These are phyloP conservation scores for Irena cyanogastra DNA, from an alignment of 2,113 vertebrate genomes.

Conservation along the genomic window DNA sequence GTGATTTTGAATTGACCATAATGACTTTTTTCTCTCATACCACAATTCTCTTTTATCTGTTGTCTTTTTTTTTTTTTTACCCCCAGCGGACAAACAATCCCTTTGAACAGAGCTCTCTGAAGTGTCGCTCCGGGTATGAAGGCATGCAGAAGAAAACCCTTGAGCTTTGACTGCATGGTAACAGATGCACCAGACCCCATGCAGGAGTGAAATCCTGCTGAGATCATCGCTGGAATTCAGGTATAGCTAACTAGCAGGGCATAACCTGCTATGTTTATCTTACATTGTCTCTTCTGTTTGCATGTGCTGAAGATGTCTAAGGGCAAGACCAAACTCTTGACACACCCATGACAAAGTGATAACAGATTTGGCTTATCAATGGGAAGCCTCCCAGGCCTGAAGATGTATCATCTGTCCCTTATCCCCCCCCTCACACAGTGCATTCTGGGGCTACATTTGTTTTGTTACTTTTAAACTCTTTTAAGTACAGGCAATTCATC, in stretches of 20 bases:
- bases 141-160: not conserved
- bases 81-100: not conserved
- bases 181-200: not conserved
- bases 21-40: not conserved
- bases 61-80: not conserved
- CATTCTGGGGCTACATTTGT: not conserved
- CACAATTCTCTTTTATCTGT: not conserved
- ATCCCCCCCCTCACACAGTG: not conserved
- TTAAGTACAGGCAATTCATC: not conserved
- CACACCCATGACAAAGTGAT: not conserved
- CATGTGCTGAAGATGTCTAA: not conserved
- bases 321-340: not conserved
- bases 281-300: not conserved
- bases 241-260: not conserved
- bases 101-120: not conserved
- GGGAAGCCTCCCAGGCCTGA: not conserved
- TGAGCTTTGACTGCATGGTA: not conserved
- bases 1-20: not conserved
- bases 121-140: not conserved
- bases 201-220: not conserved
- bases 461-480: not conserved
- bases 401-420: not conserved
- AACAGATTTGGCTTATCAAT: not conserved
- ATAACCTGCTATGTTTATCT: not conserved
- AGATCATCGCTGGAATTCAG: not conserved